These are phyloP conservation scores for Allacma fusca DNA, from an alignment of 2,888 invertebrate genomes.

Conservation along the genomic window DNA sequence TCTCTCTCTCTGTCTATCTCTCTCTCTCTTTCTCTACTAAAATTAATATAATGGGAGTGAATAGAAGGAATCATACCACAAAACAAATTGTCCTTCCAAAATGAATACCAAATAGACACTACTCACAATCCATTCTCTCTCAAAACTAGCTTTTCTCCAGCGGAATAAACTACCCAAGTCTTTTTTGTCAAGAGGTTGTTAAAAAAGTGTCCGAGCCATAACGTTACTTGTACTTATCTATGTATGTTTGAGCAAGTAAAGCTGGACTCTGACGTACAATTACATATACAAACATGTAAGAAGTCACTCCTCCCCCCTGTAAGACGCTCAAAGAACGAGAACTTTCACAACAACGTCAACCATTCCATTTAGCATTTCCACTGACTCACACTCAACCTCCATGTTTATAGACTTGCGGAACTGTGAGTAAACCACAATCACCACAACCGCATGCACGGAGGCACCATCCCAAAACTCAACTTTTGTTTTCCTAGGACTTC, in stretches of 20 bases:
- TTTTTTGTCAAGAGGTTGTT: too few relatives aligned
- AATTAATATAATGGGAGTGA: too few relatives aligned
- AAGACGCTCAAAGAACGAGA: neutral
- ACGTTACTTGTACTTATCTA: too few relatives aligned
- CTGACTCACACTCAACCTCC: conserved; percentile 4
- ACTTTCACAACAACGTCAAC: neutral
- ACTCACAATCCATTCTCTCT: too few relatives aligned
- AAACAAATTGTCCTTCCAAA: neutral
- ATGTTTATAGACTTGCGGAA: conserved; percentile 9
- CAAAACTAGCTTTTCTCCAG: too few relatives aligned
- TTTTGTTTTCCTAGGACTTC: too few relatives aligned
- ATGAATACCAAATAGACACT: neutral
- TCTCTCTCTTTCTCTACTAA: neutral
- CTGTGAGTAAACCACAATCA: conserved; percentile 24
- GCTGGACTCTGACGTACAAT: too few relatives aligned
- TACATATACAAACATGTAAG: too few relatives aligned
- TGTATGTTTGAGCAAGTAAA: too few relatives aligned
- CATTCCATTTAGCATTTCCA: neutral
- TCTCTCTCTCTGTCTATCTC: neutral
- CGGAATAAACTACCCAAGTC: too few relatives aligned
- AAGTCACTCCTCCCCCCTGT: too few relatives aligned
- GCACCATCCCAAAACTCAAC: conserved; percentile 6
- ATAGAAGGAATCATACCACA: neutral
- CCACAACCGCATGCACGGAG: conserved; percentile 15
- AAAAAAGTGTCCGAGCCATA: too few relatives aligned